phyloP scores from a whole-genome alignment of 1,140 invertebrate genomes.

The Pissodes strobi region DNA sequence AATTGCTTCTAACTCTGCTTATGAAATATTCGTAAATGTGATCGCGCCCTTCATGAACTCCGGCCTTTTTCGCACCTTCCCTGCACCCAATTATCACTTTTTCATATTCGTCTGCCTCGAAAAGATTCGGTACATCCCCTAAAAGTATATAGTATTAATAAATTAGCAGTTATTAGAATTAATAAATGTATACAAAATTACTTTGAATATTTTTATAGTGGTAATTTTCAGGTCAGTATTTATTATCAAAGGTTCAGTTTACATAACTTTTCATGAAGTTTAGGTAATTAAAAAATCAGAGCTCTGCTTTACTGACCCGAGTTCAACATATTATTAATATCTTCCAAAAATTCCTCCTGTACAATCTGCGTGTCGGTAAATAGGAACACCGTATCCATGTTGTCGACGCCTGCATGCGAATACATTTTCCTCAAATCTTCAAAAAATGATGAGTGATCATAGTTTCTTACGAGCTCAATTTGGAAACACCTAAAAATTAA shows the following conservation, averaged over 20 bases:
- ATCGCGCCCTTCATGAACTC: conserved; percentile 72
- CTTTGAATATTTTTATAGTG: too few species aligned
- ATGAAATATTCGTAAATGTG: conserved; percentile 83
- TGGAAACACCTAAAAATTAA: conserved; percentile 71
- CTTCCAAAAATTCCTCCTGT: conserved; percentile 89
- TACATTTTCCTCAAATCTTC: conserved; percentile 68
- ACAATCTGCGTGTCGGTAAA: conserved; percentile 89
- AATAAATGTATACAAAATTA: too few species aligned
- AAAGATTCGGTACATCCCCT: conserved; percentile 76
- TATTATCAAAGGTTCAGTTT: too few species aligned
- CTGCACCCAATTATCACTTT: conserved; percentile 75
- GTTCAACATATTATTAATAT: conserved; percentile 90
- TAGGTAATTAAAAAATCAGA: too few species aligned
- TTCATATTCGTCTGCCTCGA: conserved; percentile 83
- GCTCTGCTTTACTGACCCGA: conserved; percentile 67
- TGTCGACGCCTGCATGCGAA: conserved; percentile 70
- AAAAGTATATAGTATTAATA: conserved; percentile 4
- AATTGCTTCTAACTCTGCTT: conserved; percentile 74
- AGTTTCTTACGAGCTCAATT: conserved; percentile 82
- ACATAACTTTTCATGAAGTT: too few species aligned
- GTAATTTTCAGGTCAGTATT: too few species aligned
- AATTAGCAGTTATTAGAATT: not conserved
- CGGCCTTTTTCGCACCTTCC: conserved; percentile 70
- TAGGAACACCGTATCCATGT: conserved; percentile 84
- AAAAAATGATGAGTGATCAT: conserved; percentile 73